These are phyloP conservation scores for Polyommatus icarus DNA, from an alignment of 2,888 invertebrate genomes.

Conservation along the genomic window DNA sequence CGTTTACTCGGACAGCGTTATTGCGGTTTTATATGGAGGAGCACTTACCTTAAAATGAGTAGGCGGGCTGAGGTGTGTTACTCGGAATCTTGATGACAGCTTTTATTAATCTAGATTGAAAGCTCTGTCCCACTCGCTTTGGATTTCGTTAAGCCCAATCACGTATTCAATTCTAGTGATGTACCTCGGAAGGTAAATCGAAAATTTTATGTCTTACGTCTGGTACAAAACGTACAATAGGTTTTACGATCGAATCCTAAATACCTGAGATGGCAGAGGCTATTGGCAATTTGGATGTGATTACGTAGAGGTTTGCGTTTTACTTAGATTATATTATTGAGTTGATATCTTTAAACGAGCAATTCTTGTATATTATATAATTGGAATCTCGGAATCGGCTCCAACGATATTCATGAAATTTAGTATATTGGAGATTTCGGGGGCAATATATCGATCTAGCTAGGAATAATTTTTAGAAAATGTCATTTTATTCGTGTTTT, in stretches of 20 bases:
- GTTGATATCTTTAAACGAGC: no score
- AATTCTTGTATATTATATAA: no score
- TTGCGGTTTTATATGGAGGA: conserved; percentile 66
- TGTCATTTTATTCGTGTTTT: no score
- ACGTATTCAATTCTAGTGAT: conserved; percentile 31
- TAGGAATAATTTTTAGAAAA: no score
- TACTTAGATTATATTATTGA: not conserved
- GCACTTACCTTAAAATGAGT: conserved; percentile 53
- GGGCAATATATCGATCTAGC: no score
- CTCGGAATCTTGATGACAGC: conserved; percentile 36
- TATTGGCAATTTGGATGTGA: not conserved
- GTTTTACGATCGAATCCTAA: conserved; percentile 28
- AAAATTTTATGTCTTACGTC: conserved; percentile 24
- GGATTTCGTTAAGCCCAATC: conserved; percentile 28
- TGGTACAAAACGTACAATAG: conserved; percentile 24
- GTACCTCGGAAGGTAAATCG: conserved; percentile 24
- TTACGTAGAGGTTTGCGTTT: not conserved
- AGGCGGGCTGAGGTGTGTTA: conserved; percentile 39
- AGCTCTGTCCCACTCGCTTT: conserved; percentile 30
- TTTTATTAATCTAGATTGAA: conserved; percentile 35
- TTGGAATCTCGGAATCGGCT: no score
- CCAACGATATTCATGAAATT: no score
- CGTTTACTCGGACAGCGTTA: conserved; percentile 59
- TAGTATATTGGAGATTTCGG: no score
- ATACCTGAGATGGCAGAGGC: not conserved